Base-by-base conservation (phyloP, 2,888 invertebrate species). In the Euphydryas editha region DNA sequence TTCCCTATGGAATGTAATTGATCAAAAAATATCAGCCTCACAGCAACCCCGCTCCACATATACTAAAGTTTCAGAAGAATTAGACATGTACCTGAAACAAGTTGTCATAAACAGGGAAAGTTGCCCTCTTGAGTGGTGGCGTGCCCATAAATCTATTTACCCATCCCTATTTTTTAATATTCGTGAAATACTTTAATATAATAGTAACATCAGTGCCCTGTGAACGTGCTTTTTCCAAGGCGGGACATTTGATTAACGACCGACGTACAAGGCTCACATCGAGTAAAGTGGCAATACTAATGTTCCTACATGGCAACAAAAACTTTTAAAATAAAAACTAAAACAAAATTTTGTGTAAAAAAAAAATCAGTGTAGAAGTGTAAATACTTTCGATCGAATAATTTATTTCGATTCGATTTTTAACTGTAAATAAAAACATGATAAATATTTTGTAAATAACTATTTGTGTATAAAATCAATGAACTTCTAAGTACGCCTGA, bases 51-150 rank as follows among this genome's bases (percentile, higher is more conserved):
- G 55, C 13, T 56, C 56, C 10, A 36, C 47, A 11, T 4, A 21
- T 8, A 37, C 44, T 8, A 65, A 65, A 44, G 56, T 37, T 5
- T 13, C 1, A 10, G 65, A 65, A 21, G 56, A 65, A 47, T 4
- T 61, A 7, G 56, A 60, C 2, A 18, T 65, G 30, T 61, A 55
- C 13, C 6, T 46, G 15, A 55, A 54, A 18, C 42, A 66, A 51
- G 44, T 1, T n/a, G 20, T 66, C 3, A 44, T 66, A 20, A 6
- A 20, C 18, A 15, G 44, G 6, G 20, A 49, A n/a, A 24, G 11
- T 20, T 67, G 59, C 46, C 62, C 65, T 46, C n/a, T 59, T 3
- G 13, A 59, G 15, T 62, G 67, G 67, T 67, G 67, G 67, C 46
- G 62, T 21, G 62, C 20, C 6, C 67, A 42, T 15, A 62, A 62